phyloP scores from a whole-genome alignment of 2,113 vertebrate genomes.

The Amazona guildingii region DNA sequence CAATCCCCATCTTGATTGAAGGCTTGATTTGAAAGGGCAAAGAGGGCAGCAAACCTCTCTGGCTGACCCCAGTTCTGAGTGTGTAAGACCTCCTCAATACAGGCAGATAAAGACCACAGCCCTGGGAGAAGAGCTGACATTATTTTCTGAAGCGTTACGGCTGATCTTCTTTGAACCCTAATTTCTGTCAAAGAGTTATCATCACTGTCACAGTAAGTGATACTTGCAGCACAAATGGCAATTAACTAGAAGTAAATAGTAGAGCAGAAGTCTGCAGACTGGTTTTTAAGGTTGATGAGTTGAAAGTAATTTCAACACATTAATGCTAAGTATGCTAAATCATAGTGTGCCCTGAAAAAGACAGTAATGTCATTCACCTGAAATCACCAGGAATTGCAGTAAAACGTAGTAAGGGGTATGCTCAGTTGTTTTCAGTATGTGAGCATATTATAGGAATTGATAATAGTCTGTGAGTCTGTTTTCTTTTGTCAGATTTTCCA shows the following conservation, averaged over 20 bases:
- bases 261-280: slow-evolving; percentile 47
- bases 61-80: neutral
- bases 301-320: slow-evolving; percentile 48
- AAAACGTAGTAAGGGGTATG: neutral
- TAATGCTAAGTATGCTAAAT: slow-evolving; percentile 35
- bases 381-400: neutral
- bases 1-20: neutral
- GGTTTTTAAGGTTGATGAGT: slow-evolving; percentile 58
- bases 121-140: neutral
- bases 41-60: neutral
- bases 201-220: slow-evolving; percentile 57
- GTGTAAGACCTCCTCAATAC: neutral
- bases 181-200: slow-evolving; percentile 47
- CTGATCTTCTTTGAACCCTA: slow-evolving; percentile 28
- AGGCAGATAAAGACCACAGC: neutral
- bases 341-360: neutral
- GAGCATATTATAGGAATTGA: neutral
- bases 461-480: slow-evolving; percentile 6
- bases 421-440: neutral
- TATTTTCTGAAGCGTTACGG: neutral
- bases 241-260: slow-evolving; percentile 59
- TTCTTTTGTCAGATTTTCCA: neutral
- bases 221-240: slow-evolving; percentile 59
- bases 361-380: neutral
- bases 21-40: neutral